Conservation (phyloP, 2,113 vertebrate genomes). For the Bufo bufo region DNA sequence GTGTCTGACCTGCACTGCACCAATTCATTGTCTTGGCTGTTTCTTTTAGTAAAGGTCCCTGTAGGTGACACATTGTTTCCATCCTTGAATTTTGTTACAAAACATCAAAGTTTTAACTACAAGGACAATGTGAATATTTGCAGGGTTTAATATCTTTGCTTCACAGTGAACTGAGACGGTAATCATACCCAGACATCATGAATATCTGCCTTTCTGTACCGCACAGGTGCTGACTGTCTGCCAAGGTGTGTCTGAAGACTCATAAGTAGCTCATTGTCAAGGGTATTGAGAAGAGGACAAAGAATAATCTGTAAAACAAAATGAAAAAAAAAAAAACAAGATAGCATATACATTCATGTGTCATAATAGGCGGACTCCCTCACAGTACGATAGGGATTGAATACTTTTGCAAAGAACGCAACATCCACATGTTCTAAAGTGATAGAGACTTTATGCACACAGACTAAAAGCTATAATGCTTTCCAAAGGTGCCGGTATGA, state of each 20-base stretch:
- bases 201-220: background rate
- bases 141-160: background rate
- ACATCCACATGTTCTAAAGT: no score
- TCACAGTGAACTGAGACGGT: background rate
- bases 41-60: background rate
- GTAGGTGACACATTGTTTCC: background rate
- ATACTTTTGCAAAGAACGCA: background rate
- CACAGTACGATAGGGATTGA: background rate
- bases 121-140: background rate
- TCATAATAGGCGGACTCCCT: background rate
- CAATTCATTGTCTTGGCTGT: background rate
- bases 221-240: conserved; percentile 1
- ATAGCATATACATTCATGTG: background rate
- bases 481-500: background rate
- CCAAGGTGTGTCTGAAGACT: background rate
- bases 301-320: background rate
- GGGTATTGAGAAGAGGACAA: background rate
- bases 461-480: background rate
- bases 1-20: no score
- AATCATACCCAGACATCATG: conserved; percentile 22
- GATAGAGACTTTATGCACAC: no score
- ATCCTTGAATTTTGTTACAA: background rate
- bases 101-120: background rate
- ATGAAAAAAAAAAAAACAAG: background rate
- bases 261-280: conserved; percentile 21